These are phyloP conservation scores for Micoletzkya japonica DNA, from an alignment of 2,888 invertebrate species.

Conservation along the genomic window DNA sequence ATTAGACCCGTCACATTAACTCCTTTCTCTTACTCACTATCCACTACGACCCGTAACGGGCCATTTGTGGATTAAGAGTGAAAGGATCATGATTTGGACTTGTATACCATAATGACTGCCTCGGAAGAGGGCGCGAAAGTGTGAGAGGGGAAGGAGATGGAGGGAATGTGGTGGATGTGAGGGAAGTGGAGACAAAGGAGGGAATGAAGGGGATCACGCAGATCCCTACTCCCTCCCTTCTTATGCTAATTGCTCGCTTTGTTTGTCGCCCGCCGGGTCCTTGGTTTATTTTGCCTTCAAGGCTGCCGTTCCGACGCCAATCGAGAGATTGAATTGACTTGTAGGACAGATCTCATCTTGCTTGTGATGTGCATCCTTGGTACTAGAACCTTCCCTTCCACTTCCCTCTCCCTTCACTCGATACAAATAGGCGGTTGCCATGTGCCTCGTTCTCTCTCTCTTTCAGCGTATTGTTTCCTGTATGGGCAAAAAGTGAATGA, in stretches of 20 bases:
- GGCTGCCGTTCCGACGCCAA: background rate
- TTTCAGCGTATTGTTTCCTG: slow-evolving; percentile 1
- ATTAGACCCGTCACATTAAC: slow-evolving; percentile 12
- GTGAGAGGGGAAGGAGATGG: slow-evolving; percentile 19
- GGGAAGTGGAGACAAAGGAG: background rate
- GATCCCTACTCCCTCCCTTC: background rate
- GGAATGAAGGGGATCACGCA: slow-evolving; percentile 11
- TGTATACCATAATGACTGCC: slow-evolving; percentile 7
- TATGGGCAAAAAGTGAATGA: background rate
- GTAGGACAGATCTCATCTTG: background rate
- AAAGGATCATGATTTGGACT: slow-evolving; percentile 19
- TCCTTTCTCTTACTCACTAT: slow-evolving; percentile 1
- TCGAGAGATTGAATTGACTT: background rate
- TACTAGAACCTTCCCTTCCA: background rate
- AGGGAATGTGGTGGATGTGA: background rate
- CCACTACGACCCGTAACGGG: slow-evolving; percentile 13
- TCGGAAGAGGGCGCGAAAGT: slow-evolving; percentile 7
- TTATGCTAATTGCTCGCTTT: slow-evolving; percentile 3
- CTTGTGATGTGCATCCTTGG: background rate
- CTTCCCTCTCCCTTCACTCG: background rate
- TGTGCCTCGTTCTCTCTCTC: background rate
- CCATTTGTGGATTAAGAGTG: slow-evolving; percentile 1
- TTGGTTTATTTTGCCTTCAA: background rate
- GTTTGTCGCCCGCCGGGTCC: background rate
- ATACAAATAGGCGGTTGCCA: slow-evolving; percentile 21